Percentiles rank a stretch among this genome's conserved stretches.
These are phyloP conservation scores for Pachycephala philippinensis DNA, from an alignment of 2,113 vertebrate species.

Conservation along the genomic window DNA sequence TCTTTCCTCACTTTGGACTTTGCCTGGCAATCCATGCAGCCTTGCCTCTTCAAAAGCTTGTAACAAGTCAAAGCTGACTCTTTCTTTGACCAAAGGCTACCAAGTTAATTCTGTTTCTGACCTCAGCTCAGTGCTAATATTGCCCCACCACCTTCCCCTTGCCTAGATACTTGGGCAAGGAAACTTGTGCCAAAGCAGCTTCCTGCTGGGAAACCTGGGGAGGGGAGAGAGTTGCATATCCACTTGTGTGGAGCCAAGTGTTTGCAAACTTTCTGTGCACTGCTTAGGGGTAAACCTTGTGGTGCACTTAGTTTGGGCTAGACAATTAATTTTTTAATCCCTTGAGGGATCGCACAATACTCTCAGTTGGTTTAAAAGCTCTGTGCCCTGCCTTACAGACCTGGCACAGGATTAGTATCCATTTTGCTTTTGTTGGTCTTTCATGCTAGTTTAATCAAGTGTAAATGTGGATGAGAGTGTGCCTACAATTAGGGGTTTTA, in stretches of 20 bases:
- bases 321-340: neutral
- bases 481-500: neutral
- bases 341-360: neutral
- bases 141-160: neutral
- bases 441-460: neutral
- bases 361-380: neutral
- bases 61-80: neutral
- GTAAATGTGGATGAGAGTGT: neutral
- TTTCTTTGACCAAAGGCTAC: neutral
- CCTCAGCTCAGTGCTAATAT: neutral
- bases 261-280: neutral
- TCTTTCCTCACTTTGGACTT: neutral
- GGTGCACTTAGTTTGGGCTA: neutral
- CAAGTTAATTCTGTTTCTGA: neutral
- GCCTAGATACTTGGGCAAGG: neutral
- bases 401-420: neutral
- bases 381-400: neutral
- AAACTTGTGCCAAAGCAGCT: neutral
- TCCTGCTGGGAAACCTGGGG: neutral
- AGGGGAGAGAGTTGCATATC: neutral
- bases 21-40: neutral
- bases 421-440: neutral
- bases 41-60: neutral
- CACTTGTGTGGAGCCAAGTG: neutral
- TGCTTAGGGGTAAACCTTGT: neutral